Base-by-base conservation (phyloP, 1,140 invertebrate genomes). In the Phthorimaea operculella region DNA sequence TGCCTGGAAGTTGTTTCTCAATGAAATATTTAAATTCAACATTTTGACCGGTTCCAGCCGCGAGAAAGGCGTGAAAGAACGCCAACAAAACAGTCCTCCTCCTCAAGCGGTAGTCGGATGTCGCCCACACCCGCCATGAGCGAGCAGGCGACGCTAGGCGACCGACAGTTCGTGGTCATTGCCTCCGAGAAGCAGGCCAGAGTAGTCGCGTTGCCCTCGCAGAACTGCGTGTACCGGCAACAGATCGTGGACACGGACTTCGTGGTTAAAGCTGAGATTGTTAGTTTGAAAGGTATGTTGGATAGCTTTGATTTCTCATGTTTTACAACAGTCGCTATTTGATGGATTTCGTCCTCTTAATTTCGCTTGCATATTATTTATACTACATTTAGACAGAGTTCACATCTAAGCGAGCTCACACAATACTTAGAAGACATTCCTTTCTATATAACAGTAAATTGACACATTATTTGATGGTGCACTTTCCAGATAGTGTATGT, bases 171-270 rank as follows among this genome's bases (percentile, higher is more conserved):
- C 86, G 93, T 96, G 50, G 94, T 97, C 14, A 90, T 98, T 57
- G 92, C 93, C 54, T 97, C 96, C 48, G 96, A 98, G 85, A 98
- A 98, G 83, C 96, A 98, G 86, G 96, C 96, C 52, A 90, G 96
- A 77, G 94, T 98, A 52, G 92, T 98, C 49, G 94, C 95, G 59
- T 89, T 98, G 70, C 97, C 97, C 60, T 97, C 95, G 56, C 97
- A 98, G 83, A 97, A 94, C 86, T 98, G 90, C 83, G 89, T 94
- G 62, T 95, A 94, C 83, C 90, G 92, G 62, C 92, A 94, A 81
- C 93, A 95, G 79, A 88, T 96, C 63, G 90, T 92, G 57, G 94
- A 95, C 66, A 90, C 91, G 49, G 93, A 96, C 82, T 96, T 97
- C 87, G 95, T 98, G 56, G 93, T 98, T 62, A 96, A 96, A 86